phyloP scores from a whole-genome alignment of 30 jellyfish, hydroid and myxozoan species.

The Phacellophora camtschatica region DNA sequence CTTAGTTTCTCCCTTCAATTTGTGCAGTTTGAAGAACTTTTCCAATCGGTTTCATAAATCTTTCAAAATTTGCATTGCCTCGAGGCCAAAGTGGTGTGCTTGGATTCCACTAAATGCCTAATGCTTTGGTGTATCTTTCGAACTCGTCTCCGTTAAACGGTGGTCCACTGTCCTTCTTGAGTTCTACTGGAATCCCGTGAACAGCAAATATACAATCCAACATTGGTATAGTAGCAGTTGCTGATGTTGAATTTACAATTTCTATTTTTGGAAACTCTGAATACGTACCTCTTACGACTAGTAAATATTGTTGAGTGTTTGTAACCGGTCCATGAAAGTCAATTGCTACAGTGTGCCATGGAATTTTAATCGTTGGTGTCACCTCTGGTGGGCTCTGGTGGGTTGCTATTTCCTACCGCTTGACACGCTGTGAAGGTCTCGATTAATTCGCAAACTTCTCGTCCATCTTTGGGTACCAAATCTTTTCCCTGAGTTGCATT shows the following conservation, averaged over 20 bases:
- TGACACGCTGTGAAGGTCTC: constrained; percentile 59
- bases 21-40: constrained; percentile 7
- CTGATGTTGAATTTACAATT: constrained; percentile 58
- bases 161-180: constrained; percentile 47
- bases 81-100: constrained; percentile 13
- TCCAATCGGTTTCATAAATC: neutral
- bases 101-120: neutral
- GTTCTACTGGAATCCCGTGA: constrained; percentile 60
- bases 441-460: neutral
- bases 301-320: constrained; percentile 34
- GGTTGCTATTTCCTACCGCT: constrained; percentile 31
- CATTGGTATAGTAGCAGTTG: constrained; percentile 38
- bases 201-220: constrained; percentile 48
- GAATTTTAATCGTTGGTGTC: constrained; percentile 29
- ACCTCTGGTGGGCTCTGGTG: constrained; percentile 38
- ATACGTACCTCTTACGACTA: constrained; percentile 45
- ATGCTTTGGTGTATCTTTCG: neutral
- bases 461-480: constrained; percentile 59
- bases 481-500: constrained; percentile 30
- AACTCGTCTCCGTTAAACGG: constrained; percentile 15
- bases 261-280: constrained; percentile 62
- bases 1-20: neutral
- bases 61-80: neutral
- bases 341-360: constrained; percentile 58
- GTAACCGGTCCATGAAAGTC: constrained; percentile 74